Evolutionary conservation across 2,113 vertebrate species (phyloP).

Genomic region (Dasyornis broadbenti): DNA sequence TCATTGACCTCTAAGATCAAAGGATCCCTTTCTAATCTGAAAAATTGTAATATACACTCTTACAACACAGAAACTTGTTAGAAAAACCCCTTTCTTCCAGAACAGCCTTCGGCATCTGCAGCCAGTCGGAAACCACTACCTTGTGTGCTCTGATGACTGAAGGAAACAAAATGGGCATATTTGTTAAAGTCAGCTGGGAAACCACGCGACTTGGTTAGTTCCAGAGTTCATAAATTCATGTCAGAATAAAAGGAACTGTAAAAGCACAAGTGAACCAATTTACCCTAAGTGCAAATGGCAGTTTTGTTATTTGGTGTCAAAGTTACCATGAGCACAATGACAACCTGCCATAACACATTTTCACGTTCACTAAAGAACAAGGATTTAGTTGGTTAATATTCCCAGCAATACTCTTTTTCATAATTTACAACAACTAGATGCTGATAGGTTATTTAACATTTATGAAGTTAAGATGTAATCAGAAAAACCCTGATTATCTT

Average conservation of each 20-base stretch:
- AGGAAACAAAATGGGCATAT: conserved; percentile 69
- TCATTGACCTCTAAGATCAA: neutral
- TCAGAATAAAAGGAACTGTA: conserved; percentile 66
- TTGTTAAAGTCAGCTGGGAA: conserved; percentile 73
- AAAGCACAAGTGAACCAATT: conserved; percentile 76
- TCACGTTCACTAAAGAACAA: conserved; percentile 76
- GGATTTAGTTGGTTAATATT: conserved; percentile 93
- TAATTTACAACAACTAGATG: conserved; percentile 99
- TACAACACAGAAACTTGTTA: neutral
- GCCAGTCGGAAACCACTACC: conserved; percentile 45
- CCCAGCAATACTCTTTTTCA: conserved; percentile 90
- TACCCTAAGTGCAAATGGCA: conserved; percentile 83
- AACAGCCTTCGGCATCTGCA: conserved; percentile 47
- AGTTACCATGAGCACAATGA: conserved; percentile 77
- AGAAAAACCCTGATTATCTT: conserved; percentile 98
- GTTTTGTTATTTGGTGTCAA: conserved; percentile 82
- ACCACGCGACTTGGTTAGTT: conserved; percentile 64
- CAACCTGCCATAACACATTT: conserved; percentile 85
- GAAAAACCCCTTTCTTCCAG: neutral
- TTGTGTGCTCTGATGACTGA: conserved; percentile 52
- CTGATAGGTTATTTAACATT: conserved; percentile 99
- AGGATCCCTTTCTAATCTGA: neutral
- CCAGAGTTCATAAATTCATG: conserved; percentile 76
- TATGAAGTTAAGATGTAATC: conserved; percentile 99
- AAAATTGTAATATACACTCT: neutral